Percentiles rank a stretch among this genome's conserved stretches.
phyloP scores from a whole-genome alignment of 2,888 invertebrate species.

The Trissolcus brochymenae region DNA sequence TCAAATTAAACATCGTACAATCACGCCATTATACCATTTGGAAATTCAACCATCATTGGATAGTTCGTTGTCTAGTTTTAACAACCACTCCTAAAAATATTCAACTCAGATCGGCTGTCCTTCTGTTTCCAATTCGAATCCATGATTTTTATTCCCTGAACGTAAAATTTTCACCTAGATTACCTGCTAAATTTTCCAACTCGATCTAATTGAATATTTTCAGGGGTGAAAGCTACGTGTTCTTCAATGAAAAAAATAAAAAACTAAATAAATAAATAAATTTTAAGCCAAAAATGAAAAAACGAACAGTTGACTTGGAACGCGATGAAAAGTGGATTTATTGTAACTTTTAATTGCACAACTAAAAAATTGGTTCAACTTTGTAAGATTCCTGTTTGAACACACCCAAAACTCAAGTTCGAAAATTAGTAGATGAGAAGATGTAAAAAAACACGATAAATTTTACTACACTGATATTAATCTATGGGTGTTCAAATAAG shows the following conservation, averaged over 20 bases:
- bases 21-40: conserved; percentile 28
- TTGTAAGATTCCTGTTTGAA: conserved; percentile 28
- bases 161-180: too few species aligned
- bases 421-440: background rate
- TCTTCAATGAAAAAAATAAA: conserved; percentile 9
- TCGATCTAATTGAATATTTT: too few species aligned
- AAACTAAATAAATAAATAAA: background rate
- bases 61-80: conserved; percentile 47
- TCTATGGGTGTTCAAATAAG: too few species aligned
- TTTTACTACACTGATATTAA: too few species aligned
- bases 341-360: background rate
- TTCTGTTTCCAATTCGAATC: too few species aligned
- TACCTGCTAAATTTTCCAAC: too few species aligned
- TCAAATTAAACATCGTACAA: conserved; percentile 31
- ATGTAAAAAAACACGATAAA: conserved; percentile 3
- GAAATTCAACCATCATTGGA: conserved; percentile 36
- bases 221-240: conserved; percentile 16
- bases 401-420: conserved; percentile 1
- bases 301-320: too few species aligned
- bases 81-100: too few species aligned
- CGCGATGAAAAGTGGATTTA: too few species aligned
- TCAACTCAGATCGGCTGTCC: too few species aligned
- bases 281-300: too few species aligned
- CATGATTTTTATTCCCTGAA: too few species aligned
- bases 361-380: background rate